Percentiles rank a stretch among this genome's conserved stretches.
Evolutionary conservation across 2,797 vertebrate species (phyloP).

Genomic region (Pithecia hirsuta): DNA sequence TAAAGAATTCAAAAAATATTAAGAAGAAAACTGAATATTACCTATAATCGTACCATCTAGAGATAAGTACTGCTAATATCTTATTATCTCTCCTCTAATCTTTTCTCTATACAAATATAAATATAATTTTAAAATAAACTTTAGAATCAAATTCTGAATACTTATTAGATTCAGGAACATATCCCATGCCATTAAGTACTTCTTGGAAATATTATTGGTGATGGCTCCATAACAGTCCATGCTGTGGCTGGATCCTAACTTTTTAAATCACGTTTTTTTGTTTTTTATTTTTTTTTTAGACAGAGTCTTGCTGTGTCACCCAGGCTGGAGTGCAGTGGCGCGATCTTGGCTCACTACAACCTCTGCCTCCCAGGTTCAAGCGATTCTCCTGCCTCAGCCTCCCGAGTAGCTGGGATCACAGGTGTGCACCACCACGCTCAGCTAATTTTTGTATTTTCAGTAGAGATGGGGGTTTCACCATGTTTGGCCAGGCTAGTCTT

Average conservation of each 20-base stretch:
- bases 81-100: neutral
- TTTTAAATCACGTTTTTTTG: neutral
- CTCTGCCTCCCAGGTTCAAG: too few species aligned
- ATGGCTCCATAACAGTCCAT: neutral
- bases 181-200: neutral
- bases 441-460: too few species aligned
- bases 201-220: neutral
- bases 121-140: constrained; percentile 34
- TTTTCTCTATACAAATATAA: constrained; percentile 22
- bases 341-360: too few species aligned
- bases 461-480: too few species aligned
- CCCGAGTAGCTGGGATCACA: too few species aligned
- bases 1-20: constrained; percentile 14
- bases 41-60: neutral
- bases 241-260: neutral
- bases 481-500: too few species aligned
- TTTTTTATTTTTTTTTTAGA: too few species aligned
- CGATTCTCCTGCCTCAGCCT: too few species aligned
- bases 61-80: neutral
- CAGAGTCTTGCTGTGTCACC: too few species aligned
- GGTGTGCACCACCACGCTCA: too few species aligned
- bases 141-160: constrained; percentile 11
- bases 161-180: neutral
- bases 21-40: constrained; percentile 46
- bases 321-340: too few species aligned